Percentiles rank a stretch among this genome's conserved stretches.
Conservation (phyloP, 1,140 invertebrate genomes). For the Drosophila kepulauana region DNA sequence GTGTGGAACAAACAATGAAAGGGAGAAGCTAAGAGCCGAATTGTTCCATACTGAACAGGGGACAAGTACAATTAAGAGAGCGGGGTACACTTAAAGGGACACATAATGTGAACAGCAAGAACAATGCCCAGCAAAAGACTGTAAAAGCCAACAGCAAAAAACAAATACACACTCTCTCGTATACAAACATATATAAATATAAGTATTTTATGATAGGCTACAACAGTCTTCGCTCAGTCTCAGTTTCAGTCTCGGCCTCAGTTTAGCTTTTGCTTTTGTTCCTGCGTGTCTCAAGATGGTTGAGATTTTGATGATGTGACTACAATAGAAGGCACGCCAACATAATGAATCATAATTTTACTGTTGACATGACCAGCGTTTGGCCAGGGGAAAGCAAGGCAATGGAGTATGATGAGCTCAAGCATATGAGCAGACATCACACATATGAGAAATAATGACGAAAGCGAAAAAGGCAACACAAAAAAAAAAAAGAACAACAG, state of each 20-base stretch:
- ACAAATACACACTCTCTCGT: slow-evolving; percentile 1
- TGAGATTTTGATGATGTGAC: slow-evolving; percentile 66
- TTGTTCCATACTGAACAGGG: neutral
- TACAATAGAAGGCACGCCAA: slow-evolving; percentile 56
- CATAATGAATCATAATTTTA: slow-evolving; percentile 58
- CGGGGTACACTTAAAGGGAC: slow-evolving; percentile 39
- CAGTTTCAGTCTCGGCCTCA: neutral
- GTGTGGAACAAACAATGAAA: slow-evolving; percentile 23
- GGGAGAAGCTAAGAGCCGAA: slow-evolving; percentile 5
- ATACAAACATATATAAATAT: slow-evolving; percentile 8
- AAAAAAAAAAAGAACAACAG: slow-evolving; percentile 5
- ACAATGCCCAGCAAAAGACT: slow-evolving; percentile 24
- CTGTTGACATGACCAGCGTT: slow-evolving; percentile 50
- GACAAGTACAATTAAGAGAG: slow-evolving; percentile 58
- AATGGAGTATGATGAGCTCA: neutral
- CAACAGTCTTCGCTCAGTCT: slow-evolving; percentile 8
- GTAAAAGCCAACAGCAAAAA: slow-evolving; percentile 37
- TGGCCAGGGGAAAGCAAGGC: neutral
- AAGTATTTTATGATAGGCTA: slow-evolving; percentile 59
- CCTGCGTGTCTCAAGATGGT: slow-evolving; percentile 46
- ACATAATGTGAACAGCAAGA: slow-evolving; percentile 30
- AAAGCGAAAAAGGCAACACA: neutral
- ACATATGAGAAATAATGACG: slow-evolving; percentile 22
- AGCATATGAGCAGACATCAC: neutral
- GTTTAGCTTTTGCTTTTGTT: slow-evolving; percentile 20